Evolutionary conservation across 2,797 vertebrate genomes (phyloP), one percentile per base, ranked within the genome.

Genomic region (Cyclura pinguis): DNA sequence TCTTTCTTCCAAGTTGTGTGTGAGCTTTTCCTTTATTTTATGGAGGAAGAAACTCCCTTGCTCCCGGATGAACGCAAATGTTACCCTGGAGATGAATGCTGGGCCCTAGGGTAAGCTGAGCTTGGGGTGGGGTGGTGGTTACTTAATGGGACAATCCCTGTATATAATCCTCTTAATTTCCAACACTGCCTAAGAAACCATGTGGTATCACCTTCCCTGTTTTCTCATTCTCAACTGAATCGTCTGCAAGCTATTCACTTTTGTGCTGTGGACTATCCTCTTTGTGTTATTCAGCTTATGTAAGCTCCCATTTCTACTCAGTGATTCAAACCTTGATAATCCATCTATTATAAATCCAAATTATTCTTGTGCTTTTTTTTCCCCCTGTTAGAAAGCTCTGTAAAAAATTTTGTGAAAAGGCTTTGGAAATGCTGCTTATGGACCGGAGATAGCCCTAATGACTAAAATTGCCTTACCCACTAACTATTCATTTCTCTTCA

Each of bases 171-270:
- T 87, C 29, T 78, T 62, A 62, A 77, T 86, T 57, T 77, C 32
- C 50, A 42, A 7, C 74, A 87, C n/a, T 47, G 18, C 57, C 55
- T 16, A 16, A 59, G 73, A 78, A 57, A 35, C 74, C 50, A 20
- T 72, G 0, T 90, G 91, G 91, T 92, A 57, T 95, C 93, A 80
- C 20, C 89, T 69, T 92, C 91, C 9, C 57, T 64, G 73, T 50
- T 47, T 93, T 59, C 29, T 81, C 78, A 91, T 95, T 91, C 95
- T 76, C 47, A 38, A 32, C 73, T 80, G 86, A 67, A 87, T 67
- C 18, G 14, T 64, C 80, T n/a, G 27, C 22, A 16, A 47, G 6
- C 32, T 50, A 27, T 9, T 80, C 76, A 27, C 10, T 52, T 80
- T 80, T 80, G 20, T 13, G 80, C 67, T 87, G 57, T 35, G 86